These are phyloP conservation scores for Orgyia antiqua DNA, from an alignment of 2,888 invertebrate genomes.

Conservation along the genomic window DNA sequence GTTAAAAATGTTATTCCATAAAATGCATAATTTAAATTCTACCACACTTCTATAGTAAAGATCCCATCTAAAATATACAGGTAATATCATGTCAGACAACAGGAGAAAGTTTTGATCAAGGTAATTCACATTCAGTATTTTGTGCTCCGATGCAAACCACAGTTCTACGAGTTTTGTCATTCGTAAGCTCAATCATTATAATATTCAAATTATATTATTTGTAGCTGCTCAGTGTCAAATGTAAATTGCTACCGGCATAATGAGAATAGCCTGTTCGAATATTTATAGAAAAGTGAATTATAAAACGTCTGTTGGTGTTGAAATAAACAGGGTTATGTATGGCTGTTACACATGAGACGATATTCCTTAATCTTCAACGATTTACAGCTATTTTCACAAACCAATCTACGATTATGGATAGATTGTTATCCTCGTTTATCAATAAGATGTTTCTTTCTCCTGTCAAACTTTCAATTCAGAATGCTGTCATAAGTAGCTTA, in stretches of 20 bases:
- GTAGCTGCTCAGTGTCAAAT: constrained; percentile 20
- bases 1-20: background rate
- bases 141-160: constrained; percentile 29
- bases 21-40: background rate
- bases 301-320: too few relatives aligned
- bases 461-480: too few relatives aligned
- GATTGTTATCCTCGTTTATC: too few relatives aligned
- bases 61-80: constrained; percentile 9
- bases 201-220: constrained; percentile 33
- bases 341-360: too few relatives aligned
- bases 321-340: too few relatives aligned
- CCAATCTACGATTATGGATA: too few relatives aligned
- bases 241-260: constrained; percentile 14
- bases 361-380: too few relatives aligned
- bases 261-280: background rate
- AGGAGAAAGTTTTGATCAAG: constrained; percentile 20
- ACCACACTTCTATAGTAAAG: constrained; percentile 1
- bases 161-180: constrained; percentile 22
- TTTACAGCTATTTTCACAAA: too few relatives aligned
- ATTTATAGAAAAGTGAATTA: too few relatives aligned
- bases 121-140: constrained; percentile 27
- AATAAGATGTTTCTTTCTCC: too few relatives aligned
- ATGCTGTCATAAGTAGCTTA: too few relatives aligned
- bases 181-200: constrained; percentile 30
- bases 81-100: background rate